A percentile compares a stretch with the other conserved stretches of the same genome.
Evolutionary conservation across 1,140 invertebrate species (phyloP).

Genomic region (Aphis craccivora): DNA sequence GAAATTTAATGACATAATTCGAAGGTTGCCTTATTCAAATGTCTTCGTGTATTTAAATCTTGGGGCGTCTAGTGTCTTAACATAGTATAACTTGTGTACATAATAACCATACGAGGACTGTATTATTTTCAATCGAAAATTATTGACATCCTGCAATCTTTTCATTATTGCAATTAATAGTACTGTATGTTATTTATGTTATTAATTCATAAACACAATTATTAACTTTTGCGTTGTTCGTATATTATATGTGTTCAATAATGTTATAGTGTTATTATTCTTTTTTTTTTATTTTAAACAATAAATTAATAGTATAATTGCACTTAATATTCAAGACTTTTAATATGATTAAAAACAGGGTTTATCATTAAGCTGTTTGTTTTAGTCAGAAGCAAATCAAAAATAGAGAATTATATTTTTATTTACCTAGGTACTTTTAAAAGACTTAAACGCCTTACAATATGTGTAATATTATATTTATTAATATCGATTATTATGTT

Average conservation of each 20-base stretch:
- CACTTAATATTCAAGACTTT: background rate
- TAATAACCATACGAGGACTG: background rate
- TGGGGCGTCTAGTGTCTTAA: background rate
- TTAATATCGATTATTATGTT: background rate
- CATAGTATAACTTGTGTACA: background rate
- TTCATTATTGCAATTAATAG: background rate
- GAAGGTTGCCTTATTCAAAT: conserved; percentile 32
- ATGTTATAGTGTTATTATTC: background rate
- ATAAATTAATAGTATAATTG: background rate
- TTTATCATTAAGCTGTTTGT: background rate
- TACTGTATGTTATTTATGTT: background rate
- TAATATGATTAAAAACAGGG: background rate
- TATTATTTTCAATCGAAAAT: conserved; percentile 1
- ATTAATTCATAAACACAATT: background rate
- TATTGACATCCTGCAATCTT: background rate
- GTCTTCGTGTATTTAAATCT: background rate
- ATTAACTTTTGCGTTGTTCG: background rate
- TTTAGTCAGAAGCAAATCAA: background rate
- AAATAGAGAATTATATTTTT: background rate
- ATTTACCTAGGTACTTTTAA: background rate
- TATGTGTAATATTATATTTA: background rate
- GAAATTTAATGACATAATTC: conserved; percentile 22
- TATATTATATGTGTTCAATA: background rate
- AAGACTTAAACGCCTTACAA: background rate
- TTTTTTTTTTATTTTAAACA: background rate